Evolutionary conservation across 2,797 vertebrate species (phyloP).

Genomic region (Lophotriccus pileatus): DNA sequence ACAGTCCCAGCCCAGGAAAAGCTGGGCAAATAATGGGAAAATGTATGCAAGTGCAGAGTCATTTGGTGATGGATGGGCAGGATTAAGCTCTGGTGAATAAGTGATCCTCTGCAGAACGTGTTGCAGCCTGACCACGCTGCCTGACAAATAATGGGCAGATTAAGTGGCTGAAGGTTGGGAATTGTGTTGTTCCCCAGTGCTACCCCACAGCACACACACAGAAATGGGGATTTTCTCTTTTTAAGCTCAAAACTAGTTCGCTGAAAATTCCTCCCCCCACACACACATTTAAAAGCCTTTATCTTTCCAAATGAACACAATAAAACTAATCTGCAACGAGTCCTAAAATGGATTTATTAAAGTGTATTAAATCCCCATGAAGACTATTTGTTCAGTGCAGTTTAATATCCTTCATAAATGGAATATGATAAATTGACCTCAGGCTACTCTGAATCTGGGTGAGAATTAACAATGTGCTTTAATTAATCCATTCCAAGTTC

Average conservation of each 20-base stretch:
- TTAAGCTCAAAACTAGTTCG: neutral
- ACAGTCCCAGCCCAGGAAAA: neutral
- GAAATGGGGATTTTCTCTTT: neutral
- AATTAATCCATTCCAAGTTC: neutral
- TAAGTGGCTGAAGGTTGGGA: neutral
- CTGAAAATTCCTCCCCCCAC: neutral
- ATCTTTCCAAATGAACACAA: neutral
- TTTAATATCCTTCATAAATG: neutral
- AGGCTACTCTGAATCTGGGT: neutral
- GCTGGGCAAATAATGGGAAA: slow-evolving; percentile 28
- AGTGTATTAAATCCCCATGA: neutral
- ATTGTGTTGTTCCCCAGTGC: neutral
- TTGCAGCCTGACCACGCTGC: neutral
- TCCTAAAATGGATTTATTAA: slow-evolving; percentile 21
- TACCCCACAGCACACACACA: neutral
- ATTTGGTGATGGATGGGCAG: slow-evolving; percentile 2
- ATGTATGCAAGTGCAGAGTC: neutral
- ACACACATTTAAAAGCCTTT: neutral
- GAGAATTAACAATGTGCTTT: neutral
- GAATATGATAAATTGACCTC: neutral
- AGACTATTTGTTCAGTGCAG: neutral
- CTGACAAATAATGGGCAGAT: neutral
- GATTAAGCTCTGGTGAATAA: slow-evolving; percentile 25
- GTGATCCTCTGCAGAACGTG: neutral
- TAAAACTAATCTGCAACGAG: neutral